Conservation (phyloP, 2,888 invertebrate species). For the Neoitamus cyanurus region DNA sequence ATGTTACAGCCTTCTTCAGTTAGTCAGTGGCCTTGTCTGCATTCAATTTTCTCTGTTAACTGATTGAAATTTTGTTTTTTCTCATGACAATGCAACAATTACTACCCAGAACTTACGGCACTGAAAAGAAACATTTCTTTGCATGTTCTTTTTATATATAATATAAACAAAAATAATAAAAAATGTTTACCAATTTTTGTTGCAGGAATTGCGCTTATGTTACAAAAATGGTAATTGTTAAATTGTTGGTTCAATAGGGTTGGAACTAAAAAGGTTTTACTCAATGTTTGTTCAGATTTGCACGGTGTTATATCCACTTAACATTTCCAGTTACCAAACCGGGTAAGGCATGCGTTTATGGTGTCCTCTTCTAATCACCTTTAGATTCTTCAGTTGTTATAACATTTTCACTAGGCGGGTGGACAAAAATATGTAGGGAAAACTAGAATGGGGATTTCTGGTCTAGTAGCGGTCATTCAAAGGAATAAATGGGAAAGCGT, state of each 20-base stretch:
- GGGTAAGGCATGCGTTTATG: not conserved
- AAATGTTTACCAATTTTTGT: too few species aligned
- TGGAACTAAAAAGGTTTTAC: not conserved
- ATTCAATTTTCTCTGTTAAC: not conserved
- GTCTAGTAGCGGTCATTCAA: not conserved
- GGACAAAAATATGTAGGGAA: not conserved
- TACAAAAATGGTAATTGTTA: too few species aligned
- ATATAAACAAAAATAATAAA: too few species aligned
- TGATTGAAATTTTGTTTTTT: not conserved
- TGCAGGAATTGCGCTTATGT: too few species aligned
- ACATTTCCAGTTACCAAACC: not conserved
- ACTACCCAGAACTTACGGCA: not conserved
- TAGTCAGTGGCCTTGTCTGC: not conserved
- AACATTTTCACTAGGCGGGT: not conserved
- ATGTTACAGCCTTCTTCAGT: not conserved
- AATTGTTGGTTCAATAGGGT: not conserved
- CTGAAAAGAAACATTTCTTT: not conserved
- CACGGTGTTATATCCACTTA: not conserved
- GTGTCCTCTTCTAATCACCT: not conserved
- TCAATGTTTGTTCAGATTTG: not conserved
- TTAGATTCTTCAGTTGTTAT: not conserved
- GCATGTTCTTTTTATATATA: not conserved
- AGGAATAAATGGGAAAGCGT: too few species aligned
- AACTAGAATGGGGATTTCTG: not conserved
- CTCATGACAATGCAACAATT: not conserved